A percentile compares a stretch with the other conserved stretches of the same genome.
phyloP scores from a whole-genome alignment of 64 coral and sea anemone species.

The Porites lutea region DNA sequence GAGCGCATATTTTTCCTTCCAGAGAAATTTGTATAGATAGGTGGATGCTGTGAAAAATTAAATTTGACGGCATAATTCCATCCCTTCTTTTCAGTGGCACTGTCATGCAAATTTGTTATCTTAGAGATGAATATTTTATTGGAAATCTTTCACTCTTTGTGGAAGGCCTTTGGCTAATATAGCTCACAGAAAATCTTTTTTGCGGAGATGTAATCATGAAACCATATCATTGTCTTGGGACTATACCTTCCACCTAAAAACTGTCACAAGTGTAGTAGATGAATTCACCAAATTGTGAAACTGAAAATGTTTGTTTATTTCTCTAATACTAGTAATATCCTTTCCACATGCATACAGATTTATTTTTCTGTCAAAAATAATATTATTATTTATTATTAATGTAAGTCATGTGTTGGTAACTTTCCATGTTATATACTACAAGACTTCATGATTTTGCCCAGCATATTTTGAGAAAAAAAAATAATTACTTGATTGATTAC shows the following conservation, averaged over 20 bases:
- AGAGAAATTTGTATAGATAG: neutral
- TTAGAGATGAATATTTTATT: slow-evolving; percentile 40
- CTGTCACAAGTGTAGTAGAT: no score
- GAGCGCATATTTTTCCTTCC: no score
- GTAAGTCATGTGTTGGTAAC: slow-evolving; percentile 7
- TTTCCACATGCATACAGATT: neutral
- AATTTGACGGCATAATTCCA: no score
- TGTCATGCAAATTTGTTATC: neutral
- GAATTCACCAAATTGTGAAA: neutral
- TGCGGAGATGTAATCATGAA: no score
- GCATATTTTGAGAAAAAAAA: no score
- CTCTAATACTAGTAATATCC: neutral
- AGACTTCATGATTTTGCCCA: no score
- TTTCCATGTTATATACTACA: neutral
- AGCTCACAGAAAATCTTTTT: no score
- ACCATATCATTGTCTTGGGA: no score
- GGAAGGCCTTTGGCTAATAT: neutral
- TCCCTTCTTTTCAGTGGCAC: no score
- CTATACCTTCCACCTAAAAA: no score
- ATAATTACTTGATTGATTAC: no score
- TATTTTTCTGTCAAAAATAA: neutral
- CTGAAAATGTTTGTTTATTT: neutral
- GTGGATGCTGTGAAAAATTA: no score
- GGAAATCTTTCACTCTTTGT: slow-evolving; percentile 5
- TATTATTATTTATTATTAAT: slow-evolving; percentile 37